Conservation (phyloP, 2,113 vertebrate genomes). For the Clarias macrocephalus region DNA sequence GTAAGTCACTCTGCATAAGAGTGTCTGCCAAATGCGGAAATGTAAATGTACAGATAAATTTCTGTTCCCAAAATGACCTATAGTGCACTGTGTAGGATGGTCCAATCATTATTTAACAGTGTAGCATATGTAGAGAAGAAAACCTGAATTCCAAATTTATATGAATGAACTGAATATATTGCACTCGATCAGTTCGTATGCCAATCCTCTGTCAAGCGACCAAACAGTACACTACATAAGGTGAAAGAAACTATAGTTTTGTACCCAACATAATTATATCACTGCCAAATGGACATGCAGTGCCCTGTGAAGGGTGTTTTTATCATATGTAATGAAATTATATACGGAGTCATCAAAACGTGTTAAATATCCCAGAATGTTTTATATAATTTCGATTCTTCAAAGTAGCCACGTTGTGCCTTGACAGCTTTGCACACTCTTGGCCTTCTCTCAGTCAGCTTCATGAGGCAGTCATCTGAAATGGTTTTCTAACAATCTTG, state of each 20-base stretch:
- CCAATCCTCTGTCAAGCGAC: neutral
- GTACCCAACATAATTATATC: neutral
- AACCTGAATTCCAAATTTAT: neutral
- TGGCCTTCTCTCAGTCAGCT: no score
- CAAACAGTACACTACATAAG: no score
- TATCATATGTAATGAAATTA: neutral
- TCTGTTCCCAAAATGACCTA: neutral
- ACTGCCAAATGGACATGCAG: neutral
- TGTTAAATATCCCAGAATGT: no score
- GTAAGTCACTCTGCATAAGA: no score
- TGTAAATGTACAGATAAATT: neutral
- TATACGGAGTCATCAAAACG: no score
- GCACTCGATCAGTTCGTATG: neutral
- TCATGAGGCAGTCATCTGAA: no score
- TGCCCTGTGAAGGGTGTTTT: neutral
- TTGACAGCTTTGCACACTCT: no score
- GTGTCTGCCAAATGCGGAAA: no score
- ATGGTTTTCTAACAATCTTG: no score
- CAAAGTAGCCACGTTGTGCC: no score
- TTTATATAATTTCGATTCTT: no score
- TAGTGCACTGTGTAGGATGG: neutral
- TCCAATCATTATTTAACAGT: neutral
- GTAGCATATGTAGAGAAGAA: neutral
- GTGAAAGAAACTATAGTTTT: neutral
- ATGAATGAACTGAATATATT: neutral